Base-by-base conservation (phyloP, 2,888 invertebrate species). In the Glyphotaelius pellucidus region DNA sequence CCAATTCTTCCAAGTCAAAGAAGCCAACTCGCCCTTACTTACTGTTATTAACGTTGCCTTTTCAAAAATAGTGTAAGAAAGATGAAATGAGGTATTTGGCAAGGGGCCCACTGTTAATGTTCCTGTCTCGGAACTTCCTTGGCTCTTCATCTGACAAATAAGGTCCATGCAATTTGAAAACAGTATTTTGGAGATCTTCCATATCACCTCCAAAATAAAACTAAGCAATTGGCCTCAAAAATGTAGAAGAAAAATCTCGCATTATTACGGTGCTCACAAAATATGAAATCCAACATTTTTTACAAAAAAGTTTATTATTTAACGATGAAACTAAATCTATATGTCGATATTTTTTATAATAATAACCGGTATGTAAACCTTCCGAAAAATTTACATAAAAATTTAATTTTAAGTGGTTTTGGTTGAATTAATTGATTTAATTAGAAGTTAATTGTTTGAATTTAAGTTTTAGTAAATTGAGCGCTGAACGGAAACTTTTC, bases 31-130 rank as follows among this genome's bases (percentile, higher is more conserved):
- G 81, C 32, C 32, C 30, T n/a, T 67, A 25, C 67, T 67, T 67
- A 67, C 9, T n/a, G 14, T n/a, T 81, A 81, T 30, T 81, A 81
- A 31, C 31, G 81, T 81, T 30, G 81, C 81, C 81, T 81, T 81
- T 81, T 81, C 30, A 81, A 31, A 31, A 81, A 81, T 81, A 81
- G 81, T 81, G 31, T 15, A 32, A 32, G 81, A 31, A 14, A 19
- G 81, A 32, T 81, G 67, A 67, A 67, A 32, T 81, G 81, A 81
- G 30, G 9, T 31, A 31, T 81, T 30, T 81, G 81, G 81, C 81
- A 81, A 81, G 81, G 14, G 81, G 81, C 81, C 81, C 81, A 81
- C 19, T 81, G 81, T 81, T 81, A 67, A 67, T 81, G 81, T 81
- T 81, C 81, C 81, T 32, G 81, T 31, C 81, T 31, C 7, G 3